These are phyloP conservation scores for Drosophila ironensis DNA, from an alignment of 1,140 invertebrate genomes.

Conservation along the genomic window DNA sequence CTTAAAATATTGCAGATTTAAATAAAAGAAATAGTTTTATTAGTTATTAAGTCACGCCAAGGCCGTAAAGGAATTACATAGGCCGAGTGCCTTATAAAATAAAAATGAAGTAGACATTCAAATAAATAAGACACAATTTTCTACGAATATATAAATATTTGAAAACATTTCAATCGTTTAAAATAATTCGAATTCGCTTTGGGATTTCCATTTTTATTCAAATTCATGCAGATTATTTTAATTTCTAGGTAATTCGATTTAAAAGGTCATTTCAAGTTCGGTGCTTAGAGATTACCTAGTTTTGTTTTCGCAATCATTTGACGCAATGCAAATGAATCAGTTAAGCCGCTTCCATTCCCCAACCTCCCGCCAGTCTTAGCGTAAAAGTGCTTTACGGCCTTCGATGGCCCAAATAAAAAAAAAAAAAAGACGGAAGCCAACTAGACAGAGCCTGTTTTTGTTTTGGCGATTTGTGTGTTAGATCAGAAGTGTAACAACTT, in stretches of 20 bases:
- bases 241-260: no score
- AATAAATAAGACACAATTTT: neutral
- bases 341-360: conserved; percentile 5
- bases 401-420: conserved; percentile 2
- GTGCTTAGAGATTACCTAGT: neutral
- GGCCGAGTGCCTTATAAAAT: neutral
- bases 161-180: no score
- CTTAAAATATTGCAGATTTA: no score
- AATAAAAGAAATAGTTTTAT: no score
- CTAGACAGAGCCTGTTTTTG: neutral
- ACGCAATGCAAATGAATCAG: conserved; percentile 23
- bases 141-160: no score
- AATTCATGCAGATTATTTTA: no score
- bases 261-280: neutral
- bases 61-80: no score
- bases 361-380: conserved; percentile 1
- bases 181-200: no score
- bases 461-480: conserved; percentile 46
- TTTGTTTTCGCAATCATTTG: conserved; percentile 20
- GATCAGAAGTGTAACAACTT: conserved; percentile 59
- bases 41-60: no score
- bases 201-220: no score
- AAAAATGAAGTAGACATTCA: neutral
- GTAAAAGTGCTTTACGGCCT: conserved; percentile 3
- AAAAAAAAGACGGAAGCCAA: neutral